Evolutionary conservation across 1,140 invertebrate species (phyloP).

Genomic region (Bicyclus anynana): DNA sequence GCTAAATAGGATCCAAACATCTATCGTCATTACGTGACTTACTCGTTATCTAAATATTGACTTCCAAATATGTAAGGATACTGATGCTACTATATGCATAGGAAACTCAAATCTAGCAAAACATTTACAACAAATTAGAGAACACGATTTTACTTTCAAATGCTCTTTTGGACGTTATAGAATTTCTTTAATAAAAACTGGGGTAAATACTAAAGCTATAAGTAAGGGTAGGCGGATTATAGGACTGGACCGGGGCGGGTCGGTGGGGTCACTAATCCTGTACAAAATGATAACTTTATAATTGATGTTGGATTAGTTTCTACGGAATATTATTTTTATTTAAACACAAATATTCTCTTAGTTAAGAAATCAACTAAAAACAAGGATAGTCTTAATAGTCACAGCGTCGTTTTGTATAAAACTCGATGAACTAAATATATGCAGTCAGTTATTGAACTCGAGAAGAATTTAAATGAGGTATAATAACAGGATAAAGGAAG

Average conservation of each 20-base stretch:
- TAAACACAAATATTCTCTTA: background rate
- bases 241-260: slow-evolving; percentile 40
- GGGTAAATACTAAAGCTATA: slow-evolving; percentile 70
- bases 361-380: background rate
- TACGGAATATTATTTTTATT: background rate
- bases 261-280: slow-evolving; percentile 18
- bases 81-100: slow-evolving; percentile 46
- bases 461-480: slow-evolving; percentile 4
- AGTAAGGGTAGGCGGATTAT: slow-evolving; percentile 52
- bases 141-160: slow-evolving; percentile 42
- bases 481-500: slow-evolving; percentile 3
- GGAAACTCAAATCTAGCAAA: slow-evolving; percentile 51
- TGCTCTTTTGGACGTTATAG: slow-evolving; percentile 50
- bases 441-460: background rate
- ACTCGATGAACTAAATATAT: background rate
- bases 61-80: slow-evolving; percentile 31
- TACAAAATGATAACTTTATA: slow-evolving; percentile 8
- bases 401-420: background rate
- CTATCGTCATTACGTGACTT: slow-evolving; percentile 31
- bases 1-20: slow-evolving; percentile 51
- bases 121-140: slow-evolving; percentile 39
- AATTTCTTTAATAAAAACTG: slow-evolving; percentile 49
- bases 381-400: background rate
- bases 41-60: slow-evolving; percentile 27
- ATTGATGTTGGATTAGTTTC: slow-evolving; percentile 2